Evolutionary conservation across 1,140 invertebrate genomes (phyloP), one percentile per base, ranked within the genome.

Genomic region (Vanessa tameamea): DNA sequence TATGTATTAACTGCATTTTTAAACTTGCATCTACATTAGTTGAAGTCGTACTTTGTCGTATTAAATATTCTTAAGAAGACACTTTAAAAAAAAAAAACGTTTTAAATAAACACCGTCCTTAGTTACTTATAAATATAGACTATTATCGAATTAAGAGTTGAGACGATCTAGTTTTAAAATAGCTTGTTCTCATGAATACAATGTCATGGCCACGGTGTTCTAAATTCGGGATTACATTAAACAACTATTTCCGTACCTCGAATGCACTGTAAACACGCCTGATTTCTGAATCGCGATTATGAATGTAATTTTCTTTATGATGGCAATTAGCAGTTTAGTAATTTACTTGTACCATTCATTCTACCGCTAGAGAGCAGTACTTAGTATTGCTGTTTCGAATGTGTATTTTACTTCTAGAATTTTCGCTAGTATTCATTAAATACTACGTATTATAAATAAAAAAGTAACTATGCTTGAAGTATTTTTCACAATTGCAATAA

Each of bases 151-250:
- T 53, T n/a, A n/a, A 53, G 15, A 53, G 50, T 53, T n/a, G 50
- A 7, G 20, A 57, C 20, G 53, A 16, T 57, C 53, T 23, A 57
- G 20, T 57, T 11, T 57, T 11, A 57, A 23, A 57, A 57, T 57
- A 57, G 23, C 53, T 57, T 23, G 53, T 57, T 23, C 20, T 23
- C n/a, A n/a, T 57, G 53, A 23, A 57, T 12, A 57, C 53, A 57
- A 57, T 57, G 53, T 57, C 53, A 57, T 20, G 53, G 16, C 8
- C 23, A 11, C 20, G 20, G 13, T 57, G 16, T 23, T 57, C 20
- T 57, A 57, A 57, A 11, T 23, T 12, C 20, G 20, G 20, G 2
- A 20, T 57, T 23, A 57, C 53, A 57, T 13, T 23, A 23, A 57
- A 55, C 26, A 26, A 57, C 53, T 57, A 57, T 57, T 57, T 57